phyloP scores from a whole-genome alignment of 2,888 invertebrate genomes.

The Noctua fimbriata region DNA sequence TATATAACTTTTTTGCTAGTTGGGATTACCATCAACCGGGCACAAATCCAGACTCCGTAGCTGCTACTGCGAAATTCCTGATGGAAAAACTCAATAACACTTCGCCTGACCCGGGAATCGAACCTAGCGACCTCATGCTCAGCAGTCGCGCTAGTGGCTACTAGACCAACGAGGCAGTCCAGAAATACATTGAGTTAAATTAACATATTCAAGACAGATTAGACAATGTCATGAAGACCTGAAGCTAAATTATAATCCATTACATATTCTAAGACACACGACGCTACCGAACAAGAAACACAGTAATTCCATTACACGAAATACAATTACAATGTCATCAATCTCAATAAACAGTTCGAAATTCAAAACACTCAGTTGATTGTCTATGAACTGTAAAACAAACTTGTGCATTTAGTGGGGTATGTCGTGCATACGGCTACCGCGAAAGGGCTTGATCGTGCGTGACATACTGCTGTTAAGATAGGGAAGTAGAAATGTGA shows the following conservation, averaged over 20 bases:
- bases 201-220: background rate
- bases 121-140: background rate
- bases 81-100: background rate
- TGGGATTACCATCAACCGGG: no score
- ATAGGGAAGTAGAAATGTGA: slow-evolving; percentile 3
- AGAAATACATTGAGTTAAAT: background rate
- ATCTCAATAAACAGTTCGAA: slow-evolving; percentile 75
- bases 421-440: slow-evolving; percentile 71
- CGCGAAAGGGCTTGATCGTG: slow-evolving; percentile 71
- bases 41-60: no score
- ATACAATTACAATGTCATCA: slow-evolving; percentile 71
- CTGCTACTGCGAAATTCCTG: background rate
- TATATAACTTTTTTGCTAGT: no score
- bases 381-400: slow-evolving; percentile 70
- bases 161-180: background rate
- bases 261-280: background rate
- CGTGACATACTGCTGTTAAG: slow-evolving; percentile 68
- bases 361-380: slow-evolving; percentile 71
- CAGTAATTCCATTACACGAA: slow-evolving; percentile 56
- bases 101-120: background rate
- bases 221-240: background rate
- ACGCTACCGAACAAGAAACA: slow-evolving; percentile 25
- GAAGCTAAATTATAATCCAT: slow-evolving; percentile 9
- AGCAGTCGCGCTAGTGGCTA: background rate
- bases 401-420: slow-evolving; percentile 81